Evolutionary conservation across 2,113 vertebrate species (phyloP).

Genomic region (Uropsilus gracilis): DNA sequence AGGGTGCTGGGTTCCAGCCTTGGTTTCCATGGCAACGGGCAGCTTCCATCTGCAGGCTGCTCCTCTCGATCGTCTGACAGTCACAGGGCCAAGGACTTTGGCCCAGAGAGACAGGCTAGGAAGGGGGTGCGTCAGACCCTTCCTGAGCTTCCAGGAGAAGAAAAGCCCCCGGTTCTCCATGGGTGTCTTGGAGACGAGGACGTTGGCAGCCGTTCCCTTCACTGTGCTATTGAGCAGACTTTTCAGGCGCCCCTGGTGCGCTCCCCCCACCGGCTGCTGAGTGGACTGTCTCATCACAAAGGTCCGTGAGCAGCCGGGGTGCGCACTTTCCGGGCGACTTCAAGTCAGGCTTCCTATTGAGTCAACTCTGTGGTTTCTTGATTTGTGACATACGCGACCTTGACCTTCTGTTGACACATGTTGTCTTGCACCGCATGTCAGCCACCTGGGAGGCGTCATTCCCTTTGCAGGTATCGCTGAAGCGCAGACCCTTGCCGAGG

Average conservation of each 20-base stretch:
- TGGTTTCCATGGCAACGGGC: constrained; percentile 83
- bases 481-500: background rate
- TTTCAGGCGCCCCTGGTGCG: background rate
- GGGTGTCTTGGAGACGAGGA: background rate
- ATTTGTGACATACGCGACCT: background rate
- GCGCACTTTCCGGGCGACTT: background rate
- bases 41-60: constrained; percentile 72
- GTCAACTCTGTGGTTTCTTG: background rate
- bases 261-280: background rate
- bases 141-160: background rate
- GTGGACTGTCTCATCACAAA: background rate
- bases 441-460: background rate
- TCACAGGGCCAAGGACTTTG: constrained; percentile 1
- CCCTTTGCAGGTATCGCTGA: background rate
- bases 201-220: background rate
- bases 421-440: background rate
- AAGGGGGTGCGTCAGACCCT: background rate
- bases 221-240: background rate
- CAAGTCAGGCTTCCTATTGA: background rate
- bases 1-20: constrained; percentile 70
- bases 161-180: background rate
- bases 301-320: background rate
- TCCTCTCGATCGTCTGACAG: constrained; percentile 62
- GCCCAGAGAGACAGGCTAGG: constrained; percentile 62
- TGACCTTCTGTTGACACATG: background rate